These are phyloP conservation scores for Acronicta leporina DNA, from an alignment of 2,888 invertebrate genomes.

Conservation along the genomic window DNA sequence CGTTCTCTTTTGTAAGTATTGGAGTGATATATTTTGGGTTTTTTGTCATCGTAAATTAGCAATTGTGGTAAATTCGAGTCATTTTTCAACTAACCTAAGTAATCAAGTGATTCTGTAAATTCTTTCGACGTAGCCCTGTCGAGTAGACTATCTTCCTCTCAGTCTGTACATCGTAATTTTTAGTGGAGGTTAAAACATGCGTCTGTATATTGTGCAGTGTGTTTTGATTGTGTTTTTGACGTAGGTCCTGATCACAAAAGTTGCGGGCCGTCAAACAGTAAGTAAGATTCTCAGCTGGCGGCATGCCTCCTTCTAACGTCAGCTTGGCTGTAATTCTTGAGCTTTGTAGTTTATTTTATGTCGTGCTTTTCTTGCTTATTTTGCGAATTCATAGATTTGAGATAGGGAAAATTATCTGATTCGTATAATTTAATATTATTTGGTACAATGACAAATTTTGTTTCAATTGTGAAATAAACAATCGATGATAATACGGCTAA, in stretches of 20 bases:
- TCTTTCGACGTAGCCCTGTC: slow-evolving; percentile 74
- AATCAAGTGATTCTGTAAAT: slow-evolving; percentile 66
- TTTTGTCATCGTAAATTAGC: slow-evolving; percentile 74
- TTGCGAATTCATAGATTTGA: slow-evolving; percentile 59
- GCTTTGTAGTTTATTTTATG: slow-evolving; percentile 78
- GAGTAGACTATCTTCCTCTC: slow-evolving; percentile 69
- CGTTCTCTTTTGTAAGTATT: slow-evolving; percentile 97
- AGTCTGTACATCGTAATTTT: slow-evolving; percentile 69
- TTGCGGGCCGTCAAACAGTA: slow-evolving; percentile 88
- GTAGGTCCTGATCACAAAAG: slow-evolving; percentile 89
- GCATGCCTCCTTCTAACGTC: slow-evolving; percentile 80
- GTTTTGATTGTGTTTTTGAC: slow-evolving; percentile 88
- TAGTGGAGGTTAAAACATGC: slow-evolving; percentile 67
- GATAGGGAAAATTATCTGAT: slow-evolving; percentile 44
- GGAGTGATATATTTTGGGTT: slow-evolving; percentile 62
- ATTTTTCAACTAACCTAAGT: slow-evolving; percentile 82
- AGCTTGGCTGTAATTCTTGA: slow-evolving; percentile 80
- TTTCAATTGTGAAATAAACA: slow-evolving; percentile 56
- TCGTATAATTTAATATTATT: slow-evolving; percentile 12
- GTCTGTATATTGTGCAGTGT: slow-evolving; percentile 84
- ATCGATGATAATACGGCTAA: slow-evolving; percentile 69
- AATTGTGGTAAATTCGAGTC: slow-evolving; percentile 80
- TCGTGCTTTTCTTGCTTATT: slow-evolving; percentile 75
- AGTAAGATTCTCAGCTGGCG: slow-evolving; percentile 84
- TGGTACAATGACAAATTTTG: slow-evolving; percentile 8